Evolutionary conservation across 1,140 invertebrate genomes (phyloP).

Genomic region (Melanaphis sacchari): DNA sequence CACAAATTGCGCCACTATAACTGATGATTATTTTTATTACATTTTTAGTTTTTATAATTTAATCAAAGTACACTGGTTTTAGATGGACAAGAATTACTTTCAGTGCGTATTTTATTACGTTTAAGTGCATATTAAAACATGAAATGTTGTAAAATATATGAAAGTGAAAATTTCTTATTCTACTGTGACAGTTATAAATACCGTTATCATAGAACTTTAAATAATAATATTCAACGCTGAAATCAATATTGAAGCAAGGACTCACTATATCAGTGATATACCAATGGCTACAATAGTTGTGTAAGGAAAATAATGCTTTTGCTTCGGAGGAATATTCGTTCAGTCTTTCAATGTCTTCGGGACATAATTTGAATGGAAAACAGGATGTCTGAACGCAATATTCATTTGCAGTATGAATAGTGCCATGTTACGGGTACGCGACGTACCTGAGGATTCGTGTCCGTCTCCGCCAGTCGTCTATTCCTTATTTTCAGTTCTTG

Average conservation of each 20-base stretch:
- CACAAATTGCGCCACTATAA: too few relatives aligned
- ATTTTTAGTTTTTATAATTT: background rate
- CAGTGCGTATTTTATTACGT: too few relatives aligned
- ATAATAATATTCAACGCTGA: background rate
- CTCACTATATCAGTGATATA: background rate
- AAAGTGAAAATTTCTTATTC: background rate
- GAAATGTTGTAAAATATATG: background rate
- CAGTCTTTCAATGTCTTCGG: background rate
- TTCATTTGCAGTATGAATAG: background rate
- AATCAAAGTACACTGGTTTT: background rate
- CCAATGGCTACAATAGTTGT: background rate
- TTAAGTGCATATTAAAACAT: background rate
- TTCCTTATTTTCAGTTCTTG: background rate
- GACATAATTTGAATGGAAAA: background rate
- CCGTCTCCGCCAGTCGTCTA: background rate
- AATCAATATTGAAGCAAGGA: background rate
- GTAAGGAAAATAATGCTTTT: background rate
- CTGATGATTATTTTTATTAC: too few relatives aligned
- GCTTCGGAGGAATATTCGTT: too few relatives aligned
- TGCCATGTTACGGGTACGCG: background rate
- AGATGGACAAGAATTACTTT: background rate
- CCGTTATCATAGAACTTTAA: background rate
- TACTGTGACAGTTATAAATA: background rate
- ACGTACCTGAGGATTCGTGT: background rate
- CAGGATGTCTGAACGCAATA: background rate